Evolutionary conservation across 2,888 invertebrate genomes (phyloP).

Genomic region (Myopa tessellatipennis): DNA sequence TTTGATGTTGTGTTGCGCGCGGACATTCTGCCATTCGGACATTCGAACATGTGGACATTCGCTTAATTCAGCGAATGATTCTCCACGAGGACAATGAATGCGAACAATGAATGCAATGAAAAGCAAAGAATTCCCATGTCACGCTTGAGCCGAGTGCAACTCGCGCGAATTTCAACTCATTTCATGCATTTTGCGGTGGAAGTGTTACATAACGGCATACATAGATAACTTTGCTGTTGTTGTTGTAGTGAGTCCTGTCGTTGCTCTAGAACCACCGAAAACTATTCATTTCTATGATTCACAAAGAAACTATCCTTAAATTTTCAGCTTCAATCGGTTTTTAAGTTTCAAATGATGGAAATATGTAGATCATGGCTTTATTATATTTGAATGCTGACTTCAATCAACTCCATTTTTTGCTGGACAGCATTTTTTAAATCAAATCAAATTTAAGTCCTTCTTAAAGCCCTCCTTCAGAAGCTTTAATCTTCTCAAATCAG

Average conservation of each 20-base stretch:
- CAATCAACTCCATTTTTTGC: too few species aligned
- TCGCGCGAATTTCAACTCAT: constrained; percentile 29
- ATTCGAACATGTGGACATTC: constrained; percentile 32
- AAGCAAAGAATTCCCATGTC: constrained; percentile 42
- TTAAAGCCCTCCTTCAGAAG: too few species aligned
- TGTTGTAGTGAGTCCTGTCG: constrained; percentile 5
- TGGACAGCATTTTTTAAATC: too few species aligned
- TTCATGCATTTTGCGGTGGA: constrained; percentile 14
- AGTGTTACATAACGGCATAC: background rate
- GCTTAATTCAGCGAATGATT: constrained; percentile 26
- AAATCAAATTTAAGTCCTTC: too few species aligned
- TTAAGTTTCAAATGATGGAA: too few species aligned
- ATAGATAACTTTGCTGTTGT: background rate
- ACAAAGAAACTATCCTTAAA: too few species aligned
- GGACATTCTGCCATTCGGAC: background rate
- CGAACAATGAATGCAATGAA: constrained; percentile 34
- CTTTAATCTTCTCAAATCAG: too few species aligned
- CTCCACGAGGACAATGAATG: background rate
- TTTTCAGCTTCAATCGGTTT: too few species aligned
- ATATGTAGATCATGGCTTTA: too few species aligned
- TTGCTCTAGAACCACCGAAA: background rate
- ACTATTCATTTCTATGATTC: too few species aligned
- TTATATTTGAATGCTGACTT: too few species aligned
- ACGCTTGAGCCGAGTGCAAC: constrained; percentile 41
- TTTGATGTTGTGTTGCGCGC: background rate